Percentiles rank a stretch among this genome's conserved stretches.
These are phyloP conservation scores for Dipus sagitta DNA, from an alignment of 2,797 vertebrate genomes.

Conservation along the genomic window DNA sequence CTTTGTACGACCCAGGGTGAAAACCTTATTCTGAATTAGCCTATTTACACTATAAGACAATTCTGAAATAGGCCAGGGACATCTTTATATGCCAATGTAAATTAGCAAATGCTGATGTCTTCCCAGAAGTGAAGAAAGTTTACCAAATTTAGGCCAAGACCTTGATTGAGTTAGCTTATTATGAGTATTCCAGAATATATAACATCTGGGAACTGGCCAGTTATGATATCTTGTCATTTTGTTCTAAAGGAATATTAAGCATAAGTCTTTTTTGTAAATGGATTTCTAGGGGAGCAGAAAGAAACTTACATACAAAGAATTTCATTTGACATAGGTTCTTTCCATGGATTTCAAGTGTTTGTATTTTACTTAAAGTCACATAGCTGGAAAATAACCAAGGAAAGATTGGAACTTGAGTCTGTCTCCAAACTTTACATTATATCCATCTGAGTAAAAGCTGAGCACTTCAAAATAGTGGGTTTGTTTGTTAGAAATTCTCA, in stretches of 20 bases:
- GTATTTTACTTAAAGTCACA: conserved; percentile 11
- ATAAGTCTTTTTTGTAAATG: conserved; percentile 47
- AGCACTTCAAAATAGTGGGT: conserved; percentile 56
- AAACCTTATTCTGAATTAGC: conserved; percentile 55
- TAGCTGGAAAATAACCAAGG: not conserved
- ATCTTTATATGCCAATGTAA: conserved; percentile 41
- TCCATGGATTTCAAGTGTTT: conserved; percentile 45
- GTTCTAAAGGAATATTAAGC: conserved; percentile 47
- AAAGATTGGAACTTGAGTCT: not conserved
- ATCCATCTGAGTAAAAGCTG: conserved; percentile 22
- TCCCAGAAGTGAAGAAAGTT: conserved; percentile 71
- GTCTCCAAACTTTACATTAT: conserved; percentile 37
- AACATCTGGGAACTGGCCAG: conserved; percentile 62
- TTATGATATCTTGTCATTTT: conserved; percentile 52
- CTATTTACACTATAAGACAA: conserved; percentile 20
- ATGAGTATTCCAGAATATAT: conserved; percentile 58
- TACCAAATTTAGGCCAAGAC: conserved; percentile 65
- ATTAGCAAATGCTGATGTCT: conserved; percentile 57
- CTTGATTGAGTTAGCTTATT: conserved; percentile 67
- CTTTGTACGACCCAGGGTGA: conserved; percentile 23
- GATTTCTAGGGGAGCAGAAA: conserved; percentile 41
- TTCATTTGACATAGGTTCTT: conserved; percentile 53
- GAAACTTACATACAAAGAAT: conserved; percentile 20
- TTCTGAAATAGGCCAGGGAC: conserved; percentile 24
- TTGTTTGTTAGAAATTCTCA: conserved; percentile 26